A percentile compares a stretch with the other conserved stretches of the same genome.
phyloP scores from a whole-genome alignment of 2,888 invertebrate genomes.

The Volucella bombylans region DNA sequence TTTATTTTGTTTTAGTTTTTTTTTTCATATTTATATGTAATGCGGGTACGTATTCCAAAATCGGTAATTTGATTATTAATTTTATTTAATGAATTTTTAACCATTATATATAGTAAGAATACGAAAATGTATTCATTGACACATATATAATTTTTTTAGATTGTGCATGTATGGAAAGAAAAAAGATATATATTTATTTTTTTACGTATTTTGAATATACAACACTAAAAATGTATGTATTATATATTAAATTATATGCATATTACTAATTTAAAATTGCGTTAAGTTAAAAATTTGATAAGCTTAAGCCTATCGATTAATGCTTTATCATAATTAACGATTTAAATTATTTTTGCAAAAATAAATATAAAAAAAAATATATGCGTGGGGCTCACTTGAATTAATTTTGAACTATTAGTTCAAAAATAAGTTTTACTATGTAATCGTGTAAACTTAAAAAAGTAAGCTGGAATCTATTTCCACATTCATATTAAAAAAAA shows the following conservation, averaged over 20 bases:
- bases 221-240: constrained; percentile 28
- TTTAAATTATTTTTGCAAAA: constrained; percentile 18
- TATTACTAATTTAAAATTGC: constrained; percentile 41
- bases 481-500: constrained; percentile 6
- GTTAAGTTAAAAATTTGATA: constrained; percentile 25
- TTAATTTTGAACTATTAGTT: constrained; percentile 34
- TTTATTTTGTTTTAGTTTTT: constrained; percentile 6
- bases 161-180: constrained; percentile 75
- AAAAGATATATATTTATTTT: constrained; percentile 58
- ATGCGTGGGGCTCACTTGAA: constrained; percentile 75
- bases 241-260: constrained; percentile 14
- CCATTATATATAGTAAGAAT: constrained; percentile 44
- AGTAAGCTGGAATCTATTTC: constrained; percentile 26
- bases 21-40: constrained; percentile 36
- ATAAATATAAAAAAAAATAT: constrained; percentile 27
- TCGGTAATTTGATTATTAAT: constrained; percentile 14
- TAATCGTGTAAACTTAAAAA: constrained; percentile 28
- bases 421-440: constrained; percentile 36
- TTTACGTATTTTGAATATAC: constrained; percentile 42
- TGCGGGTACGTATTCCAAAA: constrained; percentile 46
- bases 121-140: constrained; percentile 15
- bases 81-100: constrained; percentile 39
- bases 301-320: constrained; percentile 38
- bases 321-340: constrained; percentile 2
- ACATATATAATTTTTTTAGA: constrained; percentile 54